Base-by-base conservation (phyloP, 2,797 vertebrate genomes). In the Psittacula echo region DNA sequence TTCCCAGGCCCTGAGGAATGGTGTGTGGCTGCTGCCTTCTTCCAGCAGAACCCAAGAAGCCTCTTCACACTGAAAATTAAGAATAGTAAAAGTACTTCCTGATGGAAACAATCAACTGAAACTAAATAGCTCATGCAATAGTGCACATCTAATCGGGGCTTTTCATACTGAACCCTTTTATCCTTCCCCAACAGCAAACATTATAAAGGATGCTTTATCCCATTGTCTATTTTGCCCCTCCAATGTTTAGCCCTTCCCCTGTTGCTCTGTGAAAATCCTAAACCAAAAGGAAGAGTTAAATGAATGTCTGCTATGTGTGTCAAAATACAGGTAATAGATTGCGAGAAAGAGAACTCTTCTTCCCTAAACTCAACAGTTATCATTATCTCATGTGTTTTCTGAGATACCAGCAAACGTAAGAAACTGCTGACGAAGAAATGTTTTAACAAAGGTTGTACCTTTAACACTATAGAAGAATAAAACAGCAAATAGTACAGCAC, bases 61-160 rank as follows among this genome's bases (percentile, higher is more conserved):
- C 48, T 93, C 41, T 53, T 83, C 32, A 18, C 18, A 11, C 10
- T 53, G 41, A 37, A 22, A 56, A 56, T 32, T 56, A 56, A 56
- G 54, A 56, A n/a, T n/a, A n/a, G 32, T 14, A 32, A 56, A 62
- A 48, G 24, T 34, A 48, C 16, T 7, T 64, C 10, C 47, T 48
- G 10, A 4, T 64, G 51, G 26, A 88, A 90, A 34, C 5, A 53
- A 62, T 14, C 54, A 47, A 48, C 30, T 80, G 37, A 51, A 93
- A 42, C 21, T 6, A 48, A 81, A 87, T 29, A 12, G 22, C 19
- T 50, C 0, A 0, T 41, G 62, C 48, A 47, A 20, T 11, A 47
- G 4, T 8, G 11, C 10, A 1, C 19, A 32, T 22, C 34, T 72
- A 68, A 37, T 0, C 1, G 1, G 13, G 37, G 2, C 39, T 13